Evolutionary conservation across 2,888 invertebrate genomes (phyloP).

Genomic region (Crepidodera aurea): DNA sequence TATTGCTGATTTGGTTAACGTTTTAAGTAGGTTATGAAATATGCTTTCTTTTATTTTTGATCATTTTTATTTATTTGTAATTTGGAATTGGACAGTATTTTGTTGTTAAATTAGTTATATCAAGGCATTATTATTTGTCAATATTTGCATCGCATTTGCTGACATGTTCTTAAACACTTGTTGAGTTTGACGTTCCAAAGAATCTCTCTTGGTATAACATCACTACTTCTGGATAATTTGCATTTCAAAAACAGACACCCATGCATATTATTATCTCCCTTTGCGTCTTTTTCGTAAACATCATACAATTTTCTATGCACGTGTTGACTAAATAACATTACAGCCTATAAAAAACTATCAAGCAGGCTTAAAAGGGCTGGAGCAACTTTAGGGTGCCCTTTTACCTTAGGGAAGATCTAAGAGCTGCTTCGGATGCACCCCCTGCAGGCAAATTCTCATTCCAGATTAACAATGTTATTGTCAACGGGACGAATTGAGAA

Average conservation of each 20-base stretch:
- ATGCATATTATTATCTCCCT: background rate
- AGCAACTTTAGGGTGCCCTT: slow-evolving; percentile 21
- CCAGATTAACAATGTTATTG: slow-evolving; percentile 35
- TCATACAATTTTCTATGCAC: slow-evolving; percentile 33
- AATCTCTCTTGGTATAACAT: too few species aligned
- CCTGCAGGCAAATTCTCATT: slow-evolving; percentile 43
- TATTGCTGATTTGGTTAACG: background rate
- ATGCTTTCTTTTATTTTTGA: background rate
- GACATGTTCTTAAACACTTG: too few species aligned
- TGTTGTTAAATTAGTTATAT: too few species aligned
- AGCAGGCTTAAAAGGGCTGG: slow-evolving; percentile 27
- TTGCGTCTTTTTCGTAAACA: background rate
- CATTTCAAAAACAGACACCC: background rate
- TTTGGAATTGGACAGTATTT: too few species aligned
- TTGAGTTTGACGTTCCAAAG: too few species aligned
- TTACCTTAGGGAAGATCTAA: slow-evolving; percentile 39
- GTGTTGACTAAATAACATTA: slow-evolving; percentile 39
- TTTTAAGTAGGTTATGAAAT: slow-evolving; percentile 1
- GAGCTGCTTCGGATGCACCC: slow-evolving; percentile 37
- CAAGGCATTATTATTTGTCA: too few species aligned
- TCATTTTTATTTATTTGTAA: too few species aligned
- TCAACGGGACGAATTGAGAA: slow-evolving; percentile 33
- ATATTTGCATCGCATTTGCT: too few species aligned
- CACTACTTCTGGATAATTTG: too few species aligned
- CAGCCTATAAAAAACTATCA: slow-evolving; percentile 31